phyloP scores from a whole-genome alignment of 2,113 vertebrate genomes.

The Amphiprion percula region DNA sequence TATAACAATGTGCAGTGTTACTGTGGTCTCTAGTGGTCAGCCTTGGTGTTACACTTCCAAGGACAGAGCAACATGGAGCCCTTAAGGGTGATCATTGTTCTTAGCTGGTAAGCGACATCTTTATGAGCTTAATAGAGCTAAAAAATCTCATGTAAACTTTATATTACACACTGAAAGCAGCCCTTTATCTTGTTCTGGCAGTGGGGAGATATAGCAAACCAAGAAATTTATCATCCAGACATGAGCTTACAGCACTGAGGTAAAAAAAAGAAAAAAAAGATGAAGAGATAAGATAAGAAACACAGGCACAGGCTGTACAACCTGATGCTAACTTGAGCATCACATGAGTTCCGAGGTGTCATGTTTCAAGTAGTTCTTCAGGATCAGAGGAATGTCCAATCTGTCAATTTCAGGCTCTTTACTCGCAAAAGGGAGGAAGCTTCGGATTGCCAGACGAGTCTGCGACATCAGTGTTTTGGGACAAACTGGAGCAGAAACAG shows the following conservation, averaged over 20 bases:
- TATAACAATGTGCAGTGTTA: slow-evolving; percentile 20
- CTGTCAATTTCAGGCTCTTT: slow-evolving; percentile 71
- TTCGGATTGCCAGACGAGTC: slow-evolving; percentile 85
- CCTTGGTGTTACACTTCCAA: slow-evolving; percentile 37
- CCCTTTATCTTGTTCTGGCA: background rate
- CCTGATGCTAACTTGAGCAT: background rate
- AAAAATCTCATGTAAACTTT: background rate
- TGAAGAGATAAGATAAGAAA: too few species aligned
- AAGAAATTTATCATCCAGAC: slow-evolving; percentile 15
- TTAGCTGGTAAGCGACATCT: background rate
- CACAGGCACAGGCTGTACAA: background rate
- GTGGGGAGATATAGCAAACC: background rate
- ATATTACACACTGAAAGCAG: background rate
- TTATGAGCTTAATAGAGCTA: background rate
- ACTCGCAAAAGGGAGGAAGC: slow-evolving; percentile 74
- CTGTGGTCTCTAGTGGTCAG: slow-evolving; percentile 71
- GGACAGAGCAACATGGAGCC: slow-evolving; percentile 13
- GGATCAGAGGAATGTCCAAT: slow-evolving; percentile 87
- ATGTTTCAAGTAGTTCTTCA: slow-evolving; percentile 90
- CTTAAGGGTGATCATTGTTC: background rate
- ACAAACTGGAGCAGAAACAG: slow-evolving; percentile 80
- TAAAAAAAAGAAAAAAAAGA: background rate
- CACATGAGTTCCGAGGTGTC: slow-evolving; percentile 61
- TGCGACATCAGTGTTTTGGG: slow-evolving; percentile 94
- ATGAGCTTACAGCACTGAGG: background rate